phyloP scores from a whole-genome alignment of 2,797 vertebrate species.

The Amniataba percoides region DNA sequence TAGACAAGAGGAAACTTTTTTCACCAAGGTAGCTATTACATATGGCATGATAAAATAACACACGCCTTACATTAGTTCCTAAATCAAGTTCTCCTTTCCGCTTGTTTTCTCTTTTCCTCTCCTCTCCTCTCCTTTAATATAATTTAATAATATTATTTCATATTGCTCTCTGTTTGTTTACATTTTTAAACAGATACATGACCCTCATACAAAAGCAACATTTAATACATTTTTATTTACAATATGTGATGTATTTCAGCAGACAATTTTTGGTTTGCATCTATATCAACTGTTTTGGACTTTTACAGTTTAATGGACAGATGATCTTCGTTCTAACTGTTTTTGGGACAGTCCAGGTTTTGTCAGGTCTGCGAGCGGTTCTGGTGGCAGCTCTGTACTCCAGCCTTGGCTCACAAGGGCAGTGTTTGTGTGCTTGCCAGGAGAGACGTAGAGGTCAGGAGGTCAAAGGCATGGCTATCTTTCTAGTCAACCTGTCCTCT shows the following conservation, averaged over 20 bases:
- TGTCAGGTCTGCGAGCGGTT: constrained; percentile 14
- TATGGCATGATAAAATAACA: constrained; percentile 49
- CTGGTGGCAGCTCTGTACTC: not conserved
- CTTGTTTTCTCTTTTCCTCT: not conserved
- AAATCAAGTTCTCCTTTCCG: constrained; percentile 12
- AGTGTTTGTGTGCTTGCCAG: constrained; percentile 33
- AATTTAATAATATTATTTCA: not conserved
- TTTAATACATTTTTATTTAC: no score
- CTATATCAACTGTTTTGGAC: not conserved
- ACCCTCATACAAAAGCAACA: not conserved
- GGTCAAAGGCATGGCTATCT: constrained; percentile 41
- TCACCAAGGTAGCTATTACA: constrained; percentile 45
- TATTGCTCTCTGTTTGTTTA: not conserved
- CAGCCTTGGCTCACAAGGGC: not conserved
- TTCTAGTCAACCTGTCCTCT: constrained; percentile 22
- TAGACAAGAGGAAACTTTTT: constrained; percentile 53
- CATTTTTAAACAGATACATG: not conserved
- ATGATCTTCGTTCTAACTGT: not conserved
- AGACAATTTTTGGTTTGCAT: not conserved
- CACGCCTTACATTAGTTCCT: constrained; percentile 15
- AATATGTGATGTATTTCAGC: not conserved
- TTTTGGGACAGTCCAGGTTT: constrained; percentile 3
- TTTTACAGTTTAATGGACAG: not conserved
- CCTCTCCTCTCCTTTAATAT: not conserved
- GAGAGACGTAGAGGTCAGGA: constrained; percentile 29